Base-by-base conservation (phyloP, 2,888 invertebrate genomes). In the Pherbina coryleti region DNA sequence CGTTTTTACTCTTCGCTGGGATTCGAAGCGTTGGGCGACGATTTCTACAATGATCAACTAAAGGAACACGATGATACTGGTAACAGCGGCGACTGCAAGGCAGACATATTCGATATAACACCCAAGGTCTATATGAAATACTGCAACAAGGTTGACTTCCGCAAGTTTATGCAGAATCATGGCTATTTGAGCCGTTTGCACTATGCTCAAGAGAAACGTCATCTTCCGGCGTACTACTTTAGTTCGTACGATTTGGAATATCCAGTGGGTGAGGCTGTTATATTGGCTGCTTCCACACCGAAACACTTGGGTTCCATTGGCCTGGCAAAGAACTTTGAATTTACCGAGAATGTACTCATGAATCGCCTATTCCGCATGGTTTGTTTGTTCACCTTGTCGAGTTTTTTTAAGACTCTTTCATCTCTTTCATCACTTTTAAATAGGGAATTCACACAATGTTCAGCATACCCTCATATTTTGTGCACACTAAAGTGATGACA, bases 401-500 rank as follows among this genome's bases (percentile, higher is more conserved):
- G 7, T 14, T 22, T 3, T n/a, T 19, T 28, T 19, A 25, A 5
- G 57, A 4, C 3, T 8, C 28, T 17, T 14, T 11, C 11, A 17
- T 28, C 7, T 31, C 4, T 14, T 31, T 17, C 14, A 14, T 28
- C 17, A 22, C 11, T 19, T 51, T 34, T 1, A 8, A 8, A 28
- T 86, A 92, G 91, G 93, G 93, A 19, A 89, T 95, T 28, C 92
- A 93, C 19, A 94, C 95, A 84, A 92, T 95, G 19, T 92, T 93
- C 0, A 94, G 94, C 85, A 89, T 95, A 2, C 94, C 95, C 0
- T 93, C 93, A 83, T 93, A 91, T 1, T 94, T 93, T 83, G 90
- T 94, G 0, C 91, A 95, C 82, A 95, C 95, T 77, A 85, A 92
- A 49, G 94, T 93, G 89, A 92, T 95, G 74, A 94, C 94, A 89